Base-by-base conservation (phyloP, 2,888 invertebrate species). In the Erebia epiphron region DNA sequence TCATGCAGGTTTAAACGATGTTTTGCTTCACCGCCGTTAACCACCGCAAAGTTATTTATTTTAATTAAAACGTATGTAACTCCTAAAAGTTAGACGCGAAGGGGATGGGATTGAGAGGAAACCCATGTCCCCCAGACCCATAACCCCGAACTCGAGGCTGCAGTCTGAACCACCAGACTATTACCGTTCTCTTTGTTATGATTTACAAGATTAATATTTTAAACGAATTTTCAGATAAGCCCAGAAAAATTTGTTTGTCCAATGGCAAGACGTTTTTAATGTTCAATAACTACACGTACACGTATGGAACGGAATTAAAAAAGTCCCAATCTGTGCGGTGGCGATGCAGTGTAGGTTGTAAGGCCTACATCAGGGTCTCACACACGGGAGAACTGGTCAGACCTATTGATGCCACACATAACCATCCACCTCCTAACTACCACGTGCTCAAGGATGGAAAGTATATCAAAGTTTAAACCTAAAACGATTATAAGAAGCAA, bases 281-380 rank as follows among this genome's bases (percentile, higher is more conserved):
- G 76, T 78, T 78, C 62, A 76, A 77, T 9, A 66, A 74, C 8
- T 83, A 79, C 49, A 81, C 83, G 0, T 84, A 80, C 65, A 68
- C 78, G 18, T 77, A 75, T 46, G 74, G 72, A 9, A 76, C 73
- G 50, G 62, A 63, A 8, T 71, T 65, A 8, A 72, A 71, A 18
- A 14, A 41, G n/a, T 71, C 70, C 11, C 43, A 46, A 11, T 10
- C 10, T 11, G 73, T 71, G 2, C 74, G 77, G 8, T 79, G 76
- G 75, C 73, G 79, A 10, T 81, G 81, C 58, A 75, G 74, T 9
- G 56, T 46, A 5, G 71, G 77, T 0, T 81, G 81, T 57, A 78
- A 76, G 60, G 76, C 79, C 0, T 68, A 58, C n/a, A 43, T 80
- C 11, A 62, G 63, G 26, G 21, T 80, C 2, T 65, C 72, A 0